These are phyloP conservation scores for Thymelicus sylvestris DNA, from an alignment of 2,888 invertebrate species.

Conservation along the genomic window DNA sequence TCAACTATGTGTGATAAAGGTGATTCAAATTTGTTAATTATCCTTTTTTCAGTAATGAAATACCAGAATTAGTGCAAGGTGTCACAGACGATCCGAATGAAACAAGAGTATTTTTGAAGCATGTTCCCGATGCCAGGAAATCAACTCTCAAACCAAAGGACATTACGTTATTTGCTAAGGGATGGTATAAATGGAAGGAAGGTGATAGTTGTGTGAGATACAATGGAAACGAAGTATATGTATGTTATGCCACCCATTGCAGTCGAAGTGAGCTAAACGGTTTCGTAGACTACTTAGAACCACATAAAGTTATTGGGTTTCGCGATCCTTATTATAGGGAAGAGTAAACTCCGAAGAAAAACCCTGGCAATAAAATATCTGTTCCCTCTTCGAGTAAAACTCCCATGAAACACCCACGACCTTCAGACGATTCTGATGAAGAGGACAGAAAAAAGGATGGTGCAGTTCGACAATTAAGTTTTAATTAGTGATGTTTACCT, in stretches of 20 bases:
- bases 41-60: slow-evolving; percentile 53
- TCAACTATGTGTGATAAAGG: background rate
- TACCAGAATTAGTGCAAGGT: slow-evolving; percentile 54
- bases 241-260: slow-evolving; percentile 91
- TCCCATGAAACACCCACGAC: background rate
- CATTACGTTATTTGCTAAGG: slow-evolving; percentile 86
- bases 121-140: slow-evolving; percentile 17
- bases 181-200: slow-evolving; percentile 77
- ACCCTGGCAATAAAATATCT: background rate
- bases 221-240: slow-evolving; percentile 39
- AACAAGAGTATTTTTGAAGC: slow-evolving; percentile 76
- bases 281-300: slow-evolving; percentile 88
- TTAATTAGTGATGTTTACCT: too few relatives aligned
- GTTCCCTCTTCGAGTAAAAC: background rate
- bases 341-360: background rate
- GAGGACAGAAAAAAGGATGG: too few relatives aligned
- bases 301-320: slow-evolving; percentile 72
- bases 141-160: background rate
- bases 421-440: too few relatives aligned
- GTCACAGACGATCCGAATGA: slow-evolving; percentile 55
- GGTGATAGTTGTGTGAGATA: slow-evolving; percentile 54
- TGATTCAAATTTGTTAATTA: background rate
- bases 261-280: slow-evolving; percentile 88
- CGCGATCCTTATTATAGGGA: slow-evolving; percentile 45
- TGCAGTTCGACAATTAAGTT: too few relatives aligned